Percentiles rank a stretch among this genome's conserved stretches.
These are phyloP conservation scores for Dioctria linearis DNA, from an alignment of 2,888 invertebrate genomes.

Conservation along the genomic window DNA sequence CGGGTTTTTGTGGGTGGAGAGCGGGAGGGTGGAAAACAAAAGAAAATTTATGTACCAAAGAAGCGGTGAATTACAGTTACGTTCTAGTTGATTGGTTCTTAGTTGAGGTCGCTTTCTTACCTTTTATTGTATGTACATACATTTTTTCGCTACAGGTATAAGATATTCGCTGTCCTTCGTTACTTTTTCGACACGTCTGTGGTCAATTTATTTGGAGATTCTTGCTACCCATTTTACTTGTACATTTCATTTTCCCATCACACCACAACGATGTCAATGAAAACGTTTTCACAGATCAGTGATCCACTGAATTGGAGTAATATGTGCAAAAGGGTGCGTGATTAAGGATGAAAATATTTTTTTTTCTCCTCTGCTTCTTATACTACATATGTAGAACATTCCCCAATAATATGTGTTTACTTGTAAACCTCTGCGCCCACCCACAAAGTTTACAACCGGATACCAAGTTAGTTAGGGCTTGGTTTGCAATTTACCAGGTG, in stretches of 20 bases:
- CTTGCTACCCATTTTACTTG: neutral
- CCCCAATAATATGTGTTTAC: neutral
- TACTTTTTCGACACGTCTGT: conserved; percentile 50
- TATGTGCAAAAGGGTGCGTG: too few relatives aligned
- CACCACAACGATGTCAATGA: neutral
- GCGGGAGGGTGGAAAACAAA: conserved; percentile 10
- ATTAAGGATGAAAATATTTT: neutral
- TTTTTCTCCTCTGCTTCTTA: neutral
- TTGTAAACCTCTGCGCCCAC: too few relatives aligned
- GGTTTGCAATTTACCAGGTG: neutral
- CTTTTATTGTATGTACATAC: neutral
- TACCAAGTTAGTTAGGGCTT: neutral
- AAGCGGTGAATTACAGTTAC: conserved; percentile 57
- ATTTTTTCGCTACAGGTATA: neutral
- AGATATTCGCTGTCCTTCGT: neutral
- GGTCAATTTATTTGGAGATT: conserved; percentile 43
- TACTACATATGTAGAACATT: neutral
- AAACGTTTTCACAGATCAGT: conserved; percentile 29
- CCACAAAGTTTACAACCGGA: neutral
- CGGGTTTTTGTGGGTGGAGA: conserved; percentile 23
- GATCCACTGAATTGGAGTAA: too few relatives aligned
- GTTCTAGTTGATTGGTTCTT: conserved; percentile 57
- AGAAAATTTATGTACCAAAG: conserved; percentile 57
- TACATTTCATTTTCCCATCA: neutral
- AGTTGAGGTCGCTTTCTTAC: conserved; percentile 27